phyloP scores from a whole-genome alignment of 2,113 vertebrate species.

The Mohoua ochrocephala region DNA sequence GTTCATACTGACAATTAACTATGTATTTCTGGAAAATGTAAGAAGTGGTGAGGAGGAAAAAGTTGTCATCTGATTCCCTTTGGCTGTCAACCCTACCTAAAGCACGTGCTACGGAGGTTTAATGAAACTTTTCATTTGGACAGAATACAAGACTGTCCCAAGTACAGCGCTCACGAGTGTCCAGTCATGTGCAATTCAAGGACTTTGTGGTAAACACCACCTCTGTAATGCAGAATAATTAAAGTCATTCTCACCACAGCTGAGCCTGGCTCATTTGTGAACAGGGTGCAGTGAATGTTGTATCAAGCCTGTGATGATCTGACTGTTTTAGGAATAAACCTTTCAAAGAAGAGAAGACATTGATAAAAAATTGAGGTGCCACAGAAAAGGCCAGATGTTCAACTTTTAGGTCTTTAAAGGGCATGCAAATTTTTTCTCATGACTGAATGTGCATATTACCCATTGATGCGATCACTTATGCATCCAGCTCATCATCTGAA shows the following conservation, averaged over 20 bases:
- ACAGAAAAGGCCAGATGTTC: slow-evolving; percentile 64
- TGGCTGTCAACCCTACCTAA: background rate
- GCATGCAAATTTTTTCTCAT: slow-evolving; percentile 59
- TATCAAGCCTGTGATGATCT: slow-evolving; percentile 27
- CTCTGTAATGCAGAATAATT: background rate
- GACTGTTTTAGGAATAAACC: background rate
- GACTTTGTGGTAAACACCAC: background rate
- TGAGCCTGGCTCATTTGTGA: background rate
- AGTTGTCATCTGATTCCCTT: background rate
- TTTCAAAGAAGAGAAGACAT: slow-evolving; percentile 28
- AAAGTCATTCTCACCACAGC: background rate
- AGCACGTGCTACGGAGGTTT: background rate
- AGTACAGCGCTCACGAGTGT: background rate
- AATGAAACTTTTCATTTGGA: background rate
- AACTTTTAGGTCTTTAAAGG: slow-evolving; percentile 57
- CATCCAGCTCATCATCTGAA: slow-evolving; percentile 62
- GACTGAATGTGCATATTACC: slow-evolving; percentile 58
- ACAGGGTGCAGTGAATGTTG: background rate
- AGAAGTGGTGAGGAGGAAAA: background rate
- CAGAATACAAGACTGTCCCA: background rate
- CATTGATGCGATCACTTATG: slow-evolving; percentile 61
- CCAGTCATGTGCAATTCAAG: background rate
- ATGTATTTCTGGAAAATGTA: background rate
- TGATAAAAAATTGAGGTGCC: slow-evolving; percentile 42
- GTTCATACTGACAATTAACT: background rate